phyloP scores from a whole-genome alignment of 2,888 invertebrate genomes.

The Malthinus seriepunctatus region DNA sequence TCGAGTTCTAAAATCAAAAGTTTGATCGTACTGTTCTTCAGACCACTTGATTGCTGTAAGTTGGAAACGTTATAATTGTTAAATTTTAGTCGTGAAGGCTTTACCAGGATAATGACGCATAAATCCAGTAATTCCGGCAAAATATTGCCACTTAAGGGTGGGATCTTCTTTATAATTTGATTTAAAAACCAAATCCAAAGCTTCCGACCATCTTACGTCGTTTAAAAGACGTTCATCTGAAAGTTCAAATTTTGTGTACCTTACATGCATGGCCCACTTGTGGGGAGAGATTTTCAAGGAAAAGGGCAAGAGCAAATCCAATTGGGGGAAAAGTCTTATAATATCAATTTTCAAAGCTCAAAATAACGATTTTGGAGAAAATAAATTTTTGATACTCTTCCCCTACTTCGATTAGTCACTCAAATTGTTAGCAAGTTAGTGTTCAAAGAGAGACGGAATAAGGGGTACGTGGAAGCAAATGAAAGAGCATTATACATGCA shows the following conservation, averaged over 20 bases:
- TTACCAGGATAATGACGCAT: conserved; percentile 94
- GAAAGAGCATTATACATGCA: no score
- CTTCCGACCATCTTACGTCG: conserved; percentile 94
- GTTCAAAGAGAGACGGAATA: no score
- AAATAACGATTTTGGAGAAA: not conserved
- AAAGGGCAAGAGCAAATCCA: no score
- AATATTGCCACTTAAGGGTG: conserved; percentile 96
- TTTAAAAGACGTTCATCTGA: conserved; percentile 81
- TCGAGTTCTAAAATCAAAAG: conserved; percentile 92
- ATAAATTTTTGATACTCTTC: not conserved
- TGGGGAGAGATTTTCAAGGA: not conserved
- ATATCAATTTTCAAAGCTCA: not conserved
- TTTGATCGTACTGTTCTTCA: conserved; percentile 57
- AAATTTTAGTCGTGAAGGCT: conserved; percentile 9
- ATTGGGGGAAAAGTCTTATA: no score
- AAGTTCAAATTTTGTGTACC: conserved; percentile 30
- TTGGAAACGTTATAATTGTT: conserved; percentile 1
- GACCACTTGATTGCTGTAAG: conserved; percentile 72
- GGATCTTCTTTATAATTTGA: conserved; percentile 84
- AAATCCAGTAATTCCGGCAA: conserved; percentile 95
- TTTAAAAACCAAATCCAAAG: conserved; percentile 85
- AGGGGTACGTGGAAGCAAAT: no score
- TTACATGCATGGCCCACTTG: conserved; percentile 15
- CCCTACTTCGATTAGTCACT: no score
- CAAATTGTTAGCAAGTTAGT: no score